These are phyloP conservation scores for Hydrocynus forskahlii DNA, from an alignment of 2,797 vertebrate species.

Conservation along the genomic window DNA sequence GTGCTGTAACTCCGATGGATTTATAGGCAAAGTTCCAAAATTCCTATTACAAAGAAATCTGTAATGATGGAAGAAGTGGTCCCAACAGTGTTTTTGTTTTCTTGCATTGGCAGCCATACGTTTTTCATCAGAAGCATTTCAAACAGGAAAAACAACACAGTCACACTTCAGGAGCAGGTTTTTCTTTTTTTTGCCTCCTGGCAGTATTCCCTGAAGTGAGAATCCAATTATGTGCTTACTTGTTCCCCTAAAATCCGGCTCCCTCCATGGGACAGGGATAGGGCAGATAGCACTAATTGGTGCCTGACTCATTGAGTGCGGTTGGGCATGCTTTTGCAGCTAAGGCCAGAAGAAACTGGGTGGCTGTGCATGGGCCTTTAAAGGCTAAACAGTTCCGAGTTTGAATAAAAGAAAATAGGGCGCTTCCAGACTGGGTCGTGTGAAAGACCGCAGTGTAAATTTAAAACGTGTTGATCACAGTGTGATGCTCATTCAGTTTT, in stretches of 20 bases:
- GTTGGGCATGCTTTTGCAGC: constrained; percentile 20
- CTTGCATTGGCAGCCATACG: not conserved
- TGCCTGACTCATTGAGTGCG: constrained; percentile 14
- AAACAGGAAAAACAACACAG: constrained; percentile 30
- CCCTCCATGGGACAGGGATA: not conserved
- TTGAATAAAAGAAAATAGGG: too few species aligned
- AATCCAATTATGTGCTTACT: constrained; percentile 47
- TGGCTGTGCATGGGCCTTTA: not conserved
- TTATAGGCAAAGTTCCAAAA: not conserved
- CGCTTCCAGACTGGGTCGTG: not conserved
- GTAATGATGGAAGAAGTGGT: not conserved
- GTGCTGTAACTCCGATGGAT: not conserved
- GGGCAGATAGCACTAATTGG: constrained; percentile 39
- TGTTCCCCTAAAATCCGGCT: constrained; percentile 19
- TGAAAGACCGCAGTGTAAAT: not conserved
- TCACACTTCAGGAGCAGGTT: constrained; percentile 26
- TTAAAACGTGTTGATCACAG: not conserved
- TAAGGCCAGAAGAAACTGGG: not conserved
- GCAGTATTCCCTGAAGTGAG: constrained; percentile 50
- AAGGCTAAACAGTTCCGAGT: not conserved
- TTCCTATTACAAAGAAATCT: not conserved
- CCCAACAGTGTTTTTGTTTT: constrained; percentile 1
- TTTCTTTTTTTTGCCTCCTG: constrained; percentile 17
- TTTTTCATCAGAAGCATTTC: constrained; percentile 35
- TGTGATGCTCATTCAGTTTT: not conserved